Conservation (phyloP, 1,140 invertebrate genomes). For the Heliconius himera region DNA sequence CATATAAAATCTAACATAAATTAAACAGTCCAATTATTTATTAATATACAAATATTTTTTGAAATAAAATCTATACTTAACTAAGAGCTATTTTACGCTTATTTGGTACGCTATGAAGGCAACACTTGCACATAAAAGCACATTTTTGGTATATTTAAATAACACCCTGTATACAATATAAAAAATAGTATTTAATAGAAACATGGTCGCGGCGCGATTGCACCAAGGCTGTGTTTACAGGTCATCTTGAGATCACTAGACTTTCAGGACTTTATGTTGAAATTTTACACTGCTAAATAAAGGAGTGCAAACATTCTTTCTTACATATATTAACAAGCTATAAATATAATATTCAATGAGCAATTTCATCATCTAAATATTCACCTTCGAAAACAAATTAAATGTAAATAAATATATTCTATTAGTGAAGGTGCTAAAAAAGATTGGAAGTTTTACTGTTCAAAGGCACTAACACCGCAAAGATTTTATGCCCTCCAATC, state of each 20-base stretch:
- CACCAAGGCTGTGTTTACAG: conserved; percentile 49
- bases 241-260: conserved; percentile 65
- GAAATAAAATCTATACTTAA: conserved; percentile 36
- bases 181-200: conserved; percentile 65
- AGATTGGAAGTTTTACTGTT: not conserved
- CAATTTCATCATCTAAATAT: not conserved
- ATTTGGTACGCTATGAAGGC: conserved; percentile 61
- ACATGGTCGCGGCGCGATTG: conserved; percentile 67
- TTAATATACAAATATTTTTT: conserved; percentile 41
- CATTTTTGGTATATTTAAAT: conserved; percentile 76
- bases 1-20: conserved; percentile 52
- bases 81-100: conserved; percentile 46
- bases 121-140: conserved; percentile 76
- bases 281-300: conserved; percentile 13
- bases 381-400: not conserved
- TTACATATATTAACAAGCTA: conserved; percentile 1
- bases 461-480: conserved; percentile 8
- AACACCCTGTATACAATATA: conserved; percentile 79
- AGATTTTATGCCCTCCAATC: conserved; percentile 9
- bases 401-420: conserved; percentile 5
- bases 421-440: not conserved
- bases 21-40: conserved; percentile 61
- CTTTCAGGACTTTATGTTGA: conserved; percentile 23
- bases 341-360: conserved; percentile 11
- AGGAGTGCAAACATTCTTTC: conserved; percentile 3